These are phyloP conservation scores for Stichodactyla mertensii DNA, from an alignment of 64 coral and sea anemone genomes.

Conservation along the genomic window DNA sequence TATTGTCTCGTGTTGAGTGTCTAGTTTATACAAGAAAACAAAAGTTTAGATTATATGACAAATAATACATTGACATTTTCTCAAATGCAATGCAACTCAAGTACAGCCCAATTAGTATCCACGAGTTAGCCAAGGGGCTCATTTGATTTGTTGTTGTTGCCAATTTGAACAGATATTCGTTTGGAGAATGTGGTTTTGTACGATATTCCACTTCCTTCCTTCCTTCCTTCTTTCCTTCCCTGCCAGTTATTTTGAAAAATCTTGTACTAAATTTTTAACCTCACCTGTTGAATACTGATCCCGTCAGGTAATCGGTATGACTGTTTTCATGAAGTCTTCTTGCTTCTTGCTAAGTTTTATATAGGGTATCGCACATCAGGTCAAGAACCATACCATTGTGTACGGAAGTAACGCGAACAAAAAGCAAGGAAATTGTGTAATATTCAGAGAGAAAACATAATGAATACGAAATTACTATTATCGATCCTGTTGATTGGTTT, in stretches of 20 bases:
- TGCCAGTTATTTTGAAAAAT: not conserved
- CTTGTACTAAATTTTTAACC: not conserved
- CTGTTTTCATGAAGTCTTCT: not conserved
- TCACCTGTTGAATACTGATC: not conserved
- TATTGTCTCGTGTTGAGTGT: too few species aligned
- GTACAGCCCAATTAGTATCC: too few species aligned
- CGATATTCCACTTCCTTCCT: not conserved
- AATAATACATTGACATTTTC: too few species aligned
- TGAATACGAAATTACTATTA: not conserved
- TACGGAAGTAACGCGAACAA: not conserved
- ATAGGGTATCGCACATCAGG: not conserved
- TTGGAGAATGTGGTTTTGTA: not conserved
- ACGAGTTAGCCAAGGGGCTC: too few species aligned
- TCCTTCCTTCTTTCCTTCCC: not conserved
- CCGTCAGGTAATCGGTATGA: not conserved
- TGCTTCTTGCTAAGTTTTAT: not conserved
- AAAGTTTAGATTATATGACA: too few species aligned
- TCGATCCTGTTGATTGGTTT: not conserved
- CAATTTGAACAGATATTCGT: not conserved
- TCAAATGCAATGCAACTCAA: too few species aligned
- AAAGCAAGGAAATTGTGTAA: slow-evolving; percentile 7
- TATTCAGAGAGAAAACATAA: not conserved
- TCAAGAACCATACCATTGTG: slow-evolving; percentile 1
- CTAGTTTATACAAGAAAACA: too few species aligned
- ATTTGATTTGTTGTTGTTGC: too few species aligned